phyloP scores from a whole-genome alignment of 2,797 vertebrate species.

The Syndactyla subalaris region DNA sequence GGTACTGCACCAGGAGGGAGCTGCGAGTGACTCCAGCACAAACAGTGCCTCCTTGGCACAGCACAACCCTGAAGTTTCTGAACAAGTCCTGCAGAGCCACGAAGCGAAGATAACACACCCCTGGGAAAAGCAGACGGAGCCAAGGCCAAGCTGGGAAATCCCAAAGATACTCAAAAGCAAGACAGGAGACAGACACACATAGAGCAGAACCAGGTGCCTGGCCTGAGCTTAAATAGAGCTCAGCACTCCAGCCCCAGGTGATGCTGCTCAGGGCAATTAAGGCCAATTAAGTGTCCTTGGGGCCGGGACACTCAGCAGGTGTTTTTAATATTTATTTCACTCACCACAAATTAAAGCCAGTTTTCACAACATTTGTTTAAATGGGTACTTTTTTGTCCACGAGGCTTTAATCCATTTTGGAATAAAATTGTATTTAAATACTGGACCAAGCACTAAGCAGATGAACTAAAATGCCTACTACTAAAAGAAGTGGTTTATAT shows the following conservation, averaged over 20 bases:
- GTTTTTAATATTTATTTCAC: not conserved
- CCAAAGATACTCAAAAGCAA: rapidly evolving
- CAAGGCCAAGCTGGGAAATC: rapidly evolving
- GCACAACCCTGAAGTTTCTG: rapidly evolving
- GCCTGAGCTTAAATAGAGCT: not conserved
- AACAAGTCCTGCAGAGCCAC: rapidly evolving
- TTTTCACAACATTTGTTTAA: not conserved
- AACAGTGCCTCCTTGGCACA: rapidly evolving
- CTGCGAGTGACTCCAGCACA: rapidly evolving
- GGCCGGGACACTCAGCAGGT: not conserved
- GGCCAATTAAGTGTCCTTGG: rapidly evolving
- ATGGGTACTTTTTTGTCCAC: not conserved
- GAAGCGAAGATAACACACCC: rapidly evolving
- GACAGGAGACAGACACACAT: rapidly evolving
- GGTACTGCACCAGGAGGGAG: not conserved
- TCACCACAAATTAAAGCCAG: not conserved
- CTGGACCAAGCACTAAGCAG: not conserved
- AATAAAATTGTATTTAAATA: not conserved
- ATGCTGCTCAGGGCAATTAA: not conserved
- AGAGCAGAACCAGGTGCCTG: rapidly evolving
- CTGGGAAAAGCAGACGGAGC: rapidly evolving
- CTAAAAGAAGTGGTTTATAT: not conserved
- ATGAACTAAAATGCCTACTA: not conserved
- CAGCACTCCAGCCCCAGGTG: not conserved
- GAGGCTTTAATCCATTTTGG: not conserved